Evolutionary conservation across 2,888 invertebrate species (phyloP).

Genomic region (Camponotus fellah): DNA sequence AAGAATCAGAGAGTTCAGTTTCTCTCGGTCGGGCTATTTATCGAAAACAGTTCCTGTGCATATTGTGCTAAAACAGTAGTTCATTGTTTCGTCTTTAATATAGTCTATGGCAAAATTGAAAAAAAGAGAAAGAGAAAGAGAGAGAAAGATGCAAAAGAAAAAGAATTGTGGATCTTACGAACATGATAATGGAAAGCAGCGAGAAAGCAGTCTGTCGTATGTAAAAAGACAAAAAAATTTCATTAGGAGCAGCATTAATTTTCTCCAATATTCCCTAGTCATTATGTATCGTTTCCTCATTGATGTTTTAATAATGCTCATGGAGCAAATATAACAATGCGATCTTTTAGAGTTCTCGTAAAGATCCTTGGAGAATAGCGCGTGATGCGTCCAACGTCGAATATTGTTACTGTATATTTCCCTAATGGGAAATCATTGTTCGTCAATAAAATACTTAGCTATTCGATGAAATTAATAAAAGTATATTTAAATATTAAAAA

Average conservation of each 20-base stretch:
- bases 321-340: slow-evolving; percentile 4
- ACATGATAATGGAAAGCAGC: slow-evolving; percentile 30
- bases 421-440: slow-evolving; percentile 13
- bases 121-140: background rate
- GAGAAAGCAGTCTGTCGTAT: background rate
- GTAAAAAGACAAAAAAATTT: slow-evolving; percentile 32
- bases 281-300: slow-evolving; percentile 22
- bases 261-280: slow-evolving; percentile 30
- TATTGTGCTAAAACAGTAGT: slow-evolving; percentile 18
- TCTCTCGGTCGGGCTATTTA: slow-evolving; percentile 26
- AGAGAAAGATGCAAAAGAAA: background rate
- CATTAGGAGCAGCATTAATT: slow-evolving; percentile 37
- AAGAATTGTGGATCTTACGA: slow-evolving; percentile 27
- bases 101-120: slow-evolving; percentile 6
- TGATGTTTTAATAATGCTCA: slow-evolving; percentile 25
- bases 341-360: slow-evolving; percentile 25
- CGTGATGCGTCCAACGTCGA: slow-evolving; percentile 8
- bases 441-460: background rate
- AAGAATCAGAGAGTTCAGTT: slow-evolving; percentile 15
- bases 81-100: slow-evolving; percentile 36
- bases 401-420: background rate
- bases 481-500: background rate
- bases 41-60: slow-evolving; percentile 30
- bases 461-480: slow-evolving; percentile 19
- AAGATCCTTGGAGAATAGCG: slow-evolving; percentile 14